Base-by-base conservation (phyloP, 2,888 invertebrate genomes). In the Nemurella pictetii region DNA sequence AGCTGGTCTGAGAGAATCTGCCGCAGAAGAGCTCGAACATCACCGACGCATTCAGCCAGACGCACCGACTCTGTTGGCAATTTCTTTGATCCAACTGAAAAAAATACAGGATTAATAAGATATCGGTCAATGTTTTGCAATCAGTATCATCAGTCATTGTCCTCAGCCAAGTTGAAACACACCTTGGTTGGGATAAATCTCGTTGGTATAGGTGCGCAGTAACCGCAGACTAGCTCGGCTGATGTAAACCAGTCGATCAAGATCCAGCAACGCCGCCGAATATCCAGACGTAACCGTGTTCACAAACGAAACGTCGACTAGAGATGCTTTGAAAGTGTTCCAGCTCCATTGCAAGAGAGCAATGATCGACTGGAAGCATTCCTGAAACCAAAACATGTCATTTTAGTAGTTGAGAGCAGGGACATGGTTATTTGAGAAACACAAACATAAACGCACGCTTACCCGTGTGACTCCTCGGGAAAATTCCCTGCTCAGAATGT, bases 311-410 rank as follows among this genome's bases (percentile, higher is more conserved):
- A 90, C 89, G 87, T 96, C 95, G n/a, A 92, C 91, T 75, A 95
- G 90, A 83, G 94, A 94, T 35, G 93, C 92, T 89, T 95, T 96
- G 88, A 97, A 95, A 0, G 96, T 95, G 85, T 95, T 95, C 98
- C 98, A 98, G 85, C 97, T 95, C 97, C 97, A 98, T 88, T 96
- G 95, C n/a, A 98, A 91, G 29, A 98, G 91, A 0, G 94, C 94
- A 86, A 97, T 94, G 29, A 98, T 91, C 28, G 96, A 96, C 88
- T 96, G 95, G 89, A 98, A 97, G 89, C 96, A 96, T 84, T 95
- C 94, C 89, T 91, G 85, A 36, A 87, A 87, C 30, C 5, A 86
- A 28, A 86, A 80, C 4, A 80, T 27, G 55, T 55, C 55, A 55
- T n/a, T n/a, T n/a, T n/a, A n/a, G n/a, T n/a, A n/a, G n/a, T n/a